These are phyloP conservation scores for Euphydryas editha DNA, from an alignment of 2,888 invertebrate genomes.

Conservation along the genomic window DNA sequence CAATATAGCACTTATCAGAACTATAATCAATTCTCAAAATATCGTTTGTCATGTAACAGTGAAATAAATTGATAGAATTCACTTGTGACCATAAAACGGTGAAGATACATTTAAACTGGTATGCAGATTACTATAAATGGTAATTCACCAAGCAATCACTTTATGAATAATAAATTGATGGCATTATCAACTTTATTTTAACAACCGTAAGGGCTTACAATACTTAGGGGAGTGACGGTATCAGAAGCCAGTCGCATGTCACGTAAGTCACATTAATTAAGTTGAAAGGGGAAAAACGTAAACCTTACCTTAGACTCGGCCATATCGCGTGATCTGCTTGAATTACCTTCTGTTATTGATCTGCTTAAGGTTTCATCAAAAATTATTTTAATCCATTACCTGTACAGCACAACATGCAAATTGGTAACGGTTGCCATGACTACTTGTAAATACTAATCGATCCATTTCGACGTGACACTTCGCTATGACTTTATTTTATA, in stretches of 20 bases:
- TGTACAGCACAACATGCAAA: slow-evolving; percentile 65
- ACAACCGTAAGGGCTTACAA: neutral
- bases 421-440: slow-evolving; percentile 58
- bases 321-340: slow-evolving; percentile 76
- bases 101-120: neutral
- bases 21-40: too few relatives aligned
- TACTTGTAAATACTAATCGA: slow-evolving; percentile 61
- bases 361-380: slow-evolving; percentile 66
- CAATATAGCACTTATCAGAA: too few relatives aligned
- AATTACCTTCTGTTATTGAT: slow-evolving; percentile 76
- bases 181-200: slow-evolving; percentile 5
- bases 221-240: slow-evolving; percentile 5
- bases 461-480: slow-evolving; percentile 37
- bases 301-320: slow-evolving; percentile 69
- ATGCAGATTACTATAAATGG: slow-evolving; percentile 1
- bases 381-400: slow-evolving; percentile 77
- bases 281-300: slow-evolving; percentile 57
- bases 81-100: neutral
- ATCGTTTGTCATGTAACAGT: neutral
- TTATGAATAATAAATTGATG: neutral
- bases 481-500: neutral
- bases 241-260: slow-evolving; percentile 58
- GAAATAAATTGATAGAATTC: neutral
- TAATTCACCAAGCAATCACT: neutral
- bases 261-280: slow-evolving; percentile 70